Evolutionary conservation across 1,140 invertebrate genomes (phyloP), one percentile per base, ranked within the genome.

Genomic region (Pseudomyrmex gracilis): DNA sequence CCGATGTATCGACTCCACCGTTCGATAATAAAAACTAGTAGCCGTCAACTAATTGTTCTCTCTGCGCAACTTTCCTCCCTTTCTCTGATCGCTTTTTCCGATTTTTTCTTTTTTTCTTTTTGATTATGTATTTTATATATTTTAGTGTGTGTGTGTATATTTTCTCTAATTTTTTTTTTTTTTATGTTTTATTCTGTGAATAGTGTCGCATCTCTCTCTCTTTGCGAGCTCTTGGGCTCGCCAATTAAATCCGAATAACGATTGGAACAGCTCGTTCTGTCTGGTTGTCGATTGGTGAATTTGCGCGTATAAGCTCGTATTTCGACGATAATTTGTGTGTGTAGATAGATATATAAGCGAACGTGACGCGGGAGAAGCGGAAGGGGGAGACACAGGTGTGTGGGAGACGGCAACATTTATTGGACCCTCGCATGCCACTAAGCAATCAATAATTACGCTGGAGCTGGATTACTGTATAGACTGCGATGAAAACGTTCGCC

Each of bases 371-470:
- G 43, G 49, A 45, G 5, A 34, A 34, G 34, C 9, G 61, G 20
- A n/a, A 7, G 20, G 55, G 10, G 45, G 53, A 34, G 64, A 34
- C 74, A 45, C 76, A 63, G 43, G 49, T 67, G 45, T 53, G 68
- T 24, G 83, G 20, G 85, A 86, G 86, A 73, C 71, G 70, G 77
- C 67, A 88, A 88, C 83, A 82, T 88, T 88, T 88, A 88, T 88
- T 74, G 86, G 73, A 78, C 58, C 66, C 84, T 67, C 83, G 86
- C 80, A 78, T 83, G 86, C 86, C 73, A 76, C 76, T 85, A 76
- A 77, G 83, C 83, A 88, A 88, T 88, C 87, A 88, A 88, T 88
- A 88, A 88, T 88, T 88, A 88, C 87, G 71, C 83, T 5, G 51
- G 61, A 63, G 86, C 86, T 73, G 86, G 77, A 88, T 88, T 88